Conservation (phyloP, 2,888 invertebrate species). For the Zaprionus bogoriensis region DNA sequence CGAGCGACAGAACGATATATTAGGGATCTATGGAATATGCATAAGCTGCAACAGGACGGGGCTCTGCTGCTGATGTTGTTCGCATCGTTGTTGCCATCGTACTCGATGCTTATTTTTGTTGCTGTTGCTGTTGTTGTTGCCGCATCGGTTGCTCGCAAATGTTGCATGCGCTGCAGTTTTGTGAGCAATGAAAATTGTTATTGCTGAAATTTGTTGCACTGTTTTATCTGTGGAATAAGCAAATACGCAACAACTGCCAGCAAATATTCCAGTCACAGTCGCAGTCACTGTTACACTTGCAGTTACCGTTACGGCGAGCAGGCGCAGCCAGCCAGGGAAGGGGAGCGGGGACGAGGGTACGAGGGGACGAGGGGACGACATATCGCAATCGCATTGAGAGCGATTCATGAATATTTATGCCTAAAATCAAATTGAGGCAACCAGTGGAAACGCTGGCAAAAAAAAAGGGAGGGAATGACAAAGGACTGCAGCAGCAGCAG, state of each 20-base stretch:
- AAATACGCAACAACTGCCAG: conserved; percentile 8
- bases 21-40: background rate
- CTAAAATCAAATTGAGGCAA: conserved; percentile 52
- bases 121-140: too few relatives aligned
- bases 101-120: too few relatives aligned
- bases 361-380: background rate
- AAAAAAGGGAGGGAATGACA: background rate
- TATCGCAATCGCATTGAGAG: conserved; percentile 46
- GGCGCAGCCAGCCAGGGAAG: background rate
- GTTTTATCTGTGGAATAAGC: conserved; percentile 23
- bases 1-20: background rate
- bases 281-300: background rate
- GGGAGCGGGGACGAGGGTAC: background rate
- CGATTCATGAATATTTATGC: conserved; percentile 56
- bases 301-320: background rate
- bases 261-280: conserved; percentile 16
- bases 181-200: conserved; percentile 32
- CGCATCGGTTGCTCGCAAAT: conserved; percentile 9
- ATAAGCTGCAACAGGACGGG: background rate
- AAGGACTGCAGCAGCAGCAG: background rate
- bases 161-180: conserved; percentile 33
- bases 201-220: conserved; percentile 38
- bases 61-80: too few relatives aligned
- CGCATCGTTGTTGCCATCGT: too few relatives aligned
- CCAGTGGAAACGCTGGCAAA: conserved; percentile 13